Evolutionary conservation across 2,888 invertebrate genomes (phyloP), one percentile per base, ranked within the genome.

Genomic region (Polylopha cassiicola): DNA sequence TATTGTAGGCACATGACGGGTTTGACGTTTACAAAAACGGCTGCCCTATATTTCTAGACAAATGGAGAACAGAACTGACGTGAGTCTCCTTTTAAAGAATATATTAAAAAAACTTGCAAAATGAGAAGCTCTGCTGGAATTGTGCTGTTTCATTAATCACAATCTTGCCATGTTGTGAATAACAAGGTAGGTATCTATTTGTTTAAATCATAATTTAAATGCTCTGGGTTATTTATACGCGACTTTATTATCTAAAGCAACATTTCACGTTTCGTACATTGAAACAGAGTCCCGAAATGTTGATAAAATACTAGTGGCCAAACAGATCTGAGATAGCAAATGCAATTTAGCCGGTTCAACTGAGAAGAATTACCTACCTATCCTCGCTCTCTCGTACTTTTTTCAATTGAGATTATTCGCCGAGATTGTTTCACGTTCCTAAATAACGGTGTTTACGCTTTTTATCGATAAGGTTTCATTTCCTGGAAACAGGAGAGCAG

Each of bases 311-410:
- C n/a, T n/a, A 41, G 24, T 39, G 15, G 24, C 48, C 47, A 54
- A 51, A 51, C 50, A 52, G 53, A 62, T 60, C 51, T 48, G 49
- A 62, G 74, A 77, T 78, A 78, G 73, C 72, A 56, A 74, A 75
- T 73, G 71, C 73, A 73, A 78, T 80, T 78, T 76, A 69, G 66
- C 60, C 48, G 51, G 41, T 49, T 51, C 51, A 51, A 52, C 46
- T 50, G 52, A 48, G 46, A 53, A 44, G 51, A 53, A 49, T 56
- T 46, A 44, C 46, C 43, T 43, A 30, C 37, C 34, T 44, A 43
- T n/a, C n/a, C n/a, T 36, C 15, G 16, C 16, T 36, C 30, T 16
- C 15, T 23, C 21, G 27, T 14, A 33, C 20, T 16, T 26, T 26
- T 20, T 24, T 2, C 4, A 9, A 34, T 17, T 22, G 6, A 34